Evolutionary conservation across 2,888 invertebrate species (phyloP), one percentile per base, ranked within the genome.

Genomic region (Ganaspis brasiliensis): DNA sequence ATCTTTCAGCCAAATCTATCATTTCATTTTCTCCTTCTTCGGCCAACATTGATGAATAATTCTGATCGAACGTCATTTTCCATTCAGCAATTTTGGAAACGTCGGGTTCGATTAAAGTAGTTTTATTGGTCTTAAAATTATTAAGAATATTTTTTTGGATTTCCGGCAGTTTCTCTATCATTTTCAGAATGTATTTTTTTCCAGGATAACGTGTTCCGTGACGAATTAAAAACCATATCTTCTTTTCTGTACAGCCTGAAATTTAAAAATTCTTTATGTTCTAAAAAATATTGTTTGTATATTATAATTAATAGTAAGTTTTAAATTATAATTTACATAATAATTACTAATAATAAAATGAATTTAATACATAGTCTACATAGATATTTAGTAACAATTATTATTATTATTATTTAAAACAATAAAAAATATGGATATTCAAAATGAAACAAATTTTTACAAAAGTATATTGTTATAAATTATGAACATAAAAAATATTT

Each of bases 121-220:
- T 93, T 91, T 85, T 92, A n/a, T 92, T 92, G 40, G 85, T 76
- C 77, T 91, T 86, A 81, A 93, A 92, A 81, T 93, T 93, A 26
- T 92, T 83, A 79, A 95, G 81, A 79, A 95, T 93, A 81, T 93
- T 90, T 84, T 93, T 88, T 84, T 93, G 93, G 31, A 95, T 89
- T 56, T 92, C 87, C 37, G 92, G 92, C 10, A 96, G 90, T 70
- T 92, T 90, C 1, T 91, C 91, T 55, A 92, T 92, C 90, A 95
- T 94, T 35, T 89, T 89, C 9, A 89, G 79, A 74, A 96, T 94
- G 56, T 94, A 92, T 78, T 93, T 92, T 72, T 90, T 89, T 82
- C 94, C 93, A 0, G 96, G 96, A 89, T 94, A 93, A 81, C 97
- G 93, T n/a, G 96, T 95, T 3, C 97, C 97, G 91, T 97, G 97